phyloP scores from a whole-genome alignment of 2,888 invertebrate genomes.

The Cheilosia variabilis region DNA sequence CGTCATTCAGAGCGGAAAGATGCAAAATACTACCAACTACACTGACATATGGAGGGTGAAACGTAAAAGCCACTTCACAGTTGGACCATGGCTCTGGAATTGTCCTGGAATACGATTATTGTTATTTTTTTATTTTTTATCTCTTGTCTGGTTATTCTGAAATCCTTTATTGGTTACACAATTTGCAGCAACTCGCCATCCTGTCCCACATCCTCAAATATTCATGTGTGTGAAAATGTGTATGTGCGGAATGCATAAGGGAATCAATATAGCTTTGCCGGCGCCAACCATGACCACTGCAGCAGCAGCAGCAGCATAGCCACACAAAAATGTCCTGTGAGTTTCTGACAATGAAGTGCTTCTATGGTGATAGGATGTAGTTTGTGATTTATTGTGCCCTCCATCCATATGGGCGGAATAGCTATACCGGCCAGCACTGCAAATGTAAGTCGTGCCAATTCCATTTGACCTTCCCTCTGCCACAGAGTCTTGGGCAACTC shows the following conservation, averaged over 20 bases:
- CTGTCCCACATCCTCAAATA: slow-evolving; percentile 9
- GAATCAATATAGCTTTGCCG: slow-evolving; percentile 70
- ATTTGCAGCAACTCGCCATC: slow-evolving; percentile 63
- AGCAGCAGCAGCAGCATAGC: slow-evolving; percentile 53
- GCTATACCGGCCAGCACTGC: slow-evolving; percentile 31
- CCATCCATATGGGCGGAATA: slow-evolving; percentile 46
- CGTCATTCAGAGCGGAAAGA: slow-evolving; percentile 52
- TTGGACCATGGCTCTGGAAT: slow-evolving; percentile 50
- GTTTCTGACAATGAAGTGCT: slow-evolving; percentile 72
- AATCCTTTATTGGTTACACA: slow-evolving; percentile 70
- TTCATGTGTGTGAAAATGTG: slow-evolving; percentile 55
- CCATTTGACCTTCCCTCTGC: slow-evolving; percentile 63
- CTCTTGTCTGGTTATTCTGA: slow-evolving; percentile 33
- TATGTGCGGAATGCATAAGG: slow-evolving; percentile 56
- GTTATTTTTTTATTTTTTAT: slow-evolving; percentile 2
- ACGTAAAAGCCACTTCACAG: slow-evolving; percentile 46
- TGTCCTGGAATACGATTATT: slow-evolving; percentile 23
- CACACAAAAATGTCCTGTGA: slow-evolving; percentile 68
- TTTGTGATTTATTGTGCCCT: slow-evolving; percentile 72
- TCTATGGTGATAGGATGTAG: slow-evolving; percentile 69
- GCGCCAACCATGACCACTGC: slow-evolving; percentile 71
- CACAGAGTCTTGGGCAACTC: slow-evolving; percentile 35
- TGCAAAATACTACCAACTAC: slow-evolving; percentile 41
- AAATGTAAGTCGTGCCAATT: slow-evolving; percentile 66
- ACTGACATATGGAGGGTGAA: slow-evolving; percentile 44